Evolutionary conservation across 2,888 invertebrate genomes (phyloP).

Genomic region (Macroteleia sp.): DNA sequence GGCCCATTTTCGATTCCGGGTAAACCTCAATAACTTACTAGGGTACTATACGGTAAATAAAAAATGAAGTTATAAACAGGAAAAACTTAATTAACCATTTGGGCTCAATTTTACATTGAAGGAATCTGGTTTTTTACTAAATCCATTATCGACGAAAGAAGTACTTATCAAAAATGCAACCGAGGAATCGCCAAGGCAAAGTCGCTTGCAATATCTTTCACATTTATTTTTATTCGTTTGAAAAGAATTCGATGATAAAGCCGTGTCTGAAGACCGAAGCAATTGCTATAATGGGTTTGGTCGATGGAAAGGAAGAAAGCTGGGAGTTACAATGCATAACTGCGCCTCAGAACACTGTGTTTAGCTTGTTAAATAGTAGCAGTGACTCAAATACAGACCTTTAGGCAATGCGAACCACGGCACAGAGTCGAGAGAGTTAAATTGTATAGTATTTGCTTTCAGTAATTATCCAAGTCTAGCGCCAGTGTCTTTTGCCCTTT

Average conservation of each 20-base stretch:
- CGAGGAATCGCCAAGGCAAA: constrained; percentile 1
- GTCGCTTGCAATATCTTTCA: constrained; percentile 3
- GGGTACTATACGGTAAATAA: no score
- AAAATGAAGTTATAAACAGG: no score
- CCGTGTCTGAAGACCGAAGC: constrained; percentile 26
- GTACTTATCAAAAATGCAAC: constrained; percentile 20
- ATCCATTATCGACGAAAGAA: background rate
- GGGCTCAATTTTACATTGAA: background rate
- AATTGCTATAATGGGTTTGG: constrained; percentile 51
- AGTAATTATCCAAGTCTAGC: constrained; percentile 74
- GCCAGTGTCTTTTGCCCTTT: constrained; percentile 66
- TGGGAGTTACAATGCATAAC: constrained; percentile 49
- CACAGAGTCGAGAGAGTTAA: constrained; percentile 66
- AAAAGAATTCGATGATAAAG: constrained; percentile 30
- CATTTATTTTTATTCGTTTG: constrained; percentile 42
- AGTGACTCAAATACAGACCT: constrained; percentile 66
- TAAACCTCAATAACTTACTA: no score
- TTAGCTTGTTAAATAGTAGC: constrained; percentile 71
- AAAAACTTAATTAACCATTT: constrained; percentile 18
- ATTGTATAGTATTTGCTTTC: constrained; percentile 77
- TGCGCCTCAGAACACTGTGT: constrained; percentile 48
- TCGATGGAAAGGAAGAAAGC: constrained; percentile 44
- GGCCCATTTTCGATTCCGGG: no score
- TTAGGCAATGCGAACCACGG: constrained; percentile 48
- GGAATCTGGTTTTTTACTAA: constrained; percentile 4